phyloP scores from a whole-genome alignment of 2,888 invertebrate species.

The Agonum fuliginosum region DNA sequence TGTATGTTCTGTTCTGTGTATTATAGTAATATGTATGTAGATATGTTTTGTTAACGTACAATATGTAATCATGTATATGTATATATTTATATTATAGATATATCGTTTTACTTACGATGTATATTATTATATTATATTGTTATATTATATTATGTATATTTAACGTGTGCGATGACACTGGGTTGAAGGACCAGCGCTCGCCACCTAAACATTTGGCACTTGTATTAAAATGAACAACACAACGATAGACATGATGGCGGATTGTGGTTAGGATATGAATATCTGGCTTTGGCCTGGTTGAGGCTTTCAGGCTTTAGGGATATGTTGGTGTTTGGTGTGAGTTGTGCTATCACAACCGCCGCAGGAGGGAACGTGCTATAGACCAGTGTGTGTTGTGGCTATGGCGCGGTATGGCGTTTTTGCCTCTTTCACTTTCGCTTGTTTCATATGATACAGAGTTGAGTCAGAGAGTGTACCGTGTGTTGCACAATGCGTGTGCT shows the following conservation, averaged over 20 bases:
- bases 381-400: background rate
- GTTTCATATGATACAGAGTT: constrained; percentile 44
- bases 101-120: constrained; percentile 50
- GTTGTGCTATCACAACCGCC: constrained; percentile 54
- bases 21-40: constrained; percentile 51
- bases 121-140: constrained; percentile 53
- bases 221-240: constrained; percentile 59
- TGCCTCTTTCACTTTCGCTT: background rate
- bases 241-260: constrained; percentile 52
- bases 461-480: background rate
- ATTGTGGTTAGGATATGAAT: constrained; percentile 10
- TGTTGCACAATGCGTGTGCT: constrained; percentile 29
- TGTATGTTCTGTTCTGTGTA: constrained; percentile 31
- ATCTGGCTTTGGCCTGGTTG: background rate
- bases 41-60: constrained; percentile 53
- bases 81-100: constrained; percentile 51
- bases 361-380: constrained; percentile 27
- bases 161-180: constrained; percentile 45
- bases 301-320: constrained; percentile 28
- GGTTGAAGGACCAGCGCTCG: constrained; percentile 18
- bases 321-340: constrained; percentile 47
- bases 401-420: background rate
- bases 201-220: constrained; percentile 59
- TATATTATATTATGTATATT: constrained; percentile 55
- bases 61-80: constrained; percentile 51